Base-by-base conservation (phyloP, 1,140 invertebrate genomes). In the Cephus cinctus region DNA sequence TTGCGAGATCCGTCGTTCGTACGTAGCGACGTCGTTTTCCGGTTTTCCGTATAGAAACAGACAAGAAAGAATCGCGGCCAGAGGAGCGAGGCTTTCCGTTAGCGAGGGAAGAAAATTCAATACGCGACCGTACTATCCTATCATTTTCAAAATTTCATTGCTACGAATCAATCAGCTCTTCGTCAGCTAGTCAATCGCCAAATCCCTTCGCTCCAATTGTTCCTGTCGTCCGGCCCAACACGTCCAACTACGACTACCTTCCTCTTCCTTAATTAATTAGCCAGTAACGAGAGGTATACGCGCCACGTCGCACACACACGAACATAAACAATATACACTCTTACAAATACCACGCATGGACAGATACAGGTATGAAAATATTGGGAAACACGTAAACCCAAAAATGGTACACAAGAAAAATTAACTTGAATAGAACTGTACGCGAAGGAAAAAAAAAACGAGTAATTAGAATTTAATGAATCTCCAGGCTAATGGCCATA, bases 181-280 rank as follows among this genome's bases (percentile, higher is more conserved):
- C n/a, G n/a, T n/a, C n/a, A n/a, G n/a, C n/a, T n/a, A n/a, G n/a
- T n/a, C n/a, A n/a, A n/a, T n/a, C n/a, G n/a, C n/a, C n/a, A n/a
- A n/a, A n/a, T n/a, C n/a, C n/a, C 56, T 55, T 67, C 62, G 56
- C 57, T 63, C 57, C 60, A 69, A 60, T 52, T 56, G 59, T 70
- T 69, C 61, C 59, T 67, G 57, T 59, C 59, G 61, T 66, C 69
- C 65, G 63, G 65, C 50, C 49, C 46, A 58, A 59, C 51, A 57
- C 56, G 62, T 61, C 57, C 61, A n/a, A 65, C 47, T 68, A 69
- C 57, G 59, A 73, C 60, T 69, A 73, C 69, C 69, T 71, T 73
- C 69, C 70, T 71, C n/a, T n/a, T n/a, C 61, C 59, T 62, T 66
- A 61, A 65, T 47, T 70, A 69, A 72, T 64, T 73, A 73, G 68